Percentiles rank a stretch among this genome's conserved stretches.
Evolutionary conservation across 1,140 invertebrate species (phyloP).

Genomic region (Drusus annulatus): DNA sequence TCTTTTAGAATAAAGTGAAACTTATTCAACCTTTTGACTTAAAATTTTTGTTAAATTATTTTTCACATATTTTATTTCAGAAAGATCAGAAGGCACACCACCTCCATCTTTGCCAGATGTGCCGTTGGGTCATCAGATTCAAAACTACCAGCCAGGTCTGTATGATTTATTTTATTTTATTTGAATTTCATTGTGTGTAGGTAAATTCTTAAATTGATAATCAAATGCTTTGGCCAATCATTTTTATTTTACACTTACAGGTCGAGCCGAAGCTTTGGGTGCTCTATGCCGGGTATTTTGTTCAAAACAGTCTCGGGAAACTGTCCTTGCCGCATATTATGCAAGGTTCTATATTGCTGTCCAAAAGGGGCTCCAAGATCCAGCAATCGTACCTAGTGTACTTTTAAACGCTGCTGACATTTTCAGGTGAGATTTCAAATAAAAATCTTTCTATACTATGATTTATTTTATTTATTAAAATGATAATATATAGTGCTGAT

Average conservation of each 20-base stretch:
- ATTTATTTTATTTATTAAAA: too few relatives aligned
- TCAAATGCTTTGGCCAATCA: too few relatives aligned
- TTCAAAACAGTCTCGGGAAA: constrained; percentile 95
- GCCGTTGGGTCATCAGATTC: constrained; percentile 64
- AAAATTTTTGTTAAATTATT: too few relatives aligned
- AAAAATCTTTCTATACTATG: too few relatives aligned
- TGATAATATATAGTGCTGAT: too few relatives aligned
- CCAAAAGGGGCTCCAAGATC: constrained; percentile 85
- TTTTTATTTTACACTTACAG: constrained; percentile 63
- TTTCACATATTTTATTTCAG: too few relatives aligned
- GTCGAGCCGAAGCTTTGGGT: constrained; percentile 95
- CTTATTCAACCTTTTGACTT: too few relatives aligned
- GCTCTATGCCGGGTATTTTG: constrained; percentile 96
- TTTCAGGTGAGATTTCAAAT: constrained; percentile 62
- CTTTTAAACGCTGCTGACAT: constrained; percentile 66
- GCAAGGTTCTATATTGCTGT: constrained; percentile 95
- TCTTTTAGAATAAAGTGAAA: too few relatives aligned
- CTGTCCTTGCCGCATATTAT: constrained; percentile 94
- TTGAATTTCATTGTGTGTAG: too few relatives aligned
- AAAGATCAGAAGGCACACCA: constrained; percentile 71
- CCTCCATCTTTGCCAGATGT: constrained; percentile 66
- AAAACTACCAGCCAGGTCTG: constrained; percentile 68
- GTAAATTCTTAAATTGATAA: too few relatives aligned
- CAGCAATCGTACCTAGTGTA: constrained; percentile 66
- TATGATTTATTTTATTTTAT: not conserved